phyloP scores from a whole-genome alignment of 2,888 invertebrate genomes.

The Meandrusa payeni region DNA sequence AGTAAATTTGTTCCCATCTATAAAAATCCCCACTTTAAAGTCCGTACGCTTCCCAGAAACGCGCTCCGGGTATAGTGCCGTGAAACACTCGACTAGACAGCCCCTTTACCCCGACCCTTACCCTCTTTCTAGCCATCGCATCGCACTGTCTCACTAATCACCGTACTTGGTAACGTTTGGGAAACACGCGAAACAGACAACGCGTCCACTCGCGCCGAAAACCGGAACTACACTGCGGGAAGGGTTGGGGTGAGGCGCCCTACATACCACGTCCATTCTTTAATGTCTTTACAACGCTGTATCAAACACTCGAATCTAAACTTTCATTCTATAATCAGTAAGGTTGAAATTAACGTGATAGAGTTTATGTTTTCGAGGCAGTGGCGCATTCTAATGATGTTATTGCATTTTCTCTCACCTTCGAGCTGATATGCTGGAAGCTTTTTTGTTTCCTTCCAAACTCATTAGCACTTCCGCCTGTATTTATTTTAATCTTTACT shows the following conservation, averaged over 20 bases:
- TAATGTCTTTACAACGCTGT: constrained; percentile 12
- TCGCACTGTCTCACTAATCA: constrained; percentile 22
- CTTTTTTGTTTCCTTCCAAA: constrained; percentile 11
- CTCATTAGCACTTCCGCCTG: constrained; percentile 5
- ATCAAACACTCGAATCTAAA: constrained; percentile 12
- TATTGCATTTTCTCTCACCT: constrained; percentile 19
- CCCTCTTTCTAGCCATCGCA: constrained; percentile 24
- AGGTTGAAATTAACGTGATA: not conserved
- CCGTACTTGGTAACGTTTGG: constrained; percentile 10
- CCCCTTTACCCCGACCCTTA: constrained; percentile 16
- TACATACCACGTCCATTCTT: constrained; percentile 12
- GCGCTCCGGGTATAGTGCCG: constrained; percentile 11
- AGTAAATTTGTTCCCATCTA: not conserved
- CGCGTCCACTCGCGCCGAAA: constrained; percentile 18
- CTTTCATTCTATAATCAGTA: not conserved
- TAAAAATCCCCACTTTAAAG: constrained; percentile 2
- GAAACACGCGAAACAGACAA: not conserved
- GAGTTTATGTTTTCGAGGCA: constrained; percentile 9
- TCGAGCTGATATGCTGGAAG: constrained; percentile 1
- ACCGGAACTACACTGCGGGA: constrained; percentile 21
- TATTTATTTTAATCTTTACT: constrained; percentile 1
- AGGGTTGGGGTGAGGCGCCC: constrained; percentile 22
- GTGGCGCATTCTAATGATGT: constrained; percentile 16
- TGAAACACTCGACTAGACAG: constrained; percentile 13
- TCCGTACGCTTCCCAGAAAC: not conserved